phyloP scores from a whole-genome alignment of 2,797 vertebrate genomes.

The Adrianichthys oophorus region DNA sequence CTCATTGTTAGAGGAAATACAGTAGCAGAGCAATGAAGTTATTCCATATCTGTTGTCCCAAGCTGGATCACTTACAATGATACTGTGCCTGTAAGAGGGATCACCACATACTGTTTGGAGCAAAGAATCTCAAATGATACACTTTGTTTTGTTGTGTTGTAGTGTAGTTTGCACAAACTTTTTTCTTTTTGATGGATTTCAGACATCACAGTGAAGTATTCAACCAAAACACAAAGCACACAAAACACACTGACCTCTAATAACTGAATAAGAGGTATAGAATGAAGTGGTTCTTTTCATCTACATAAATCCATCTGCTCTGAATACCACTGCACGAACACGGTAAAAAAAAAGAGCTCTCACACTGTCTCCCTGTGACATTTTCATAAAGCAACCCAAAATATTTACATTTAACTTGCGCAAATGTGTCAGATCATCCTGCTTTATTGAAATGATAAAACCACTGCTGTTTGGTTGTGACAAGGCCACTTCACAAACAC shows the following conservation, averaged over 20 bases:
- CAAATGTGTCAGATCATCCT: background rate
- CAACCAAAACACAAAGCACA: no score
- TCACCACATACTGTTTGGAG: background rate
- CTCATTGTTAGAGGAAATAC: no score
- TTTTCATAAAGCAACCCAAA: background rate
- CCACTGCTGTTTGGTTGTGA: slow-evolving; percentile 26
- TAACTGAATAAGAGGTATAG: no score
- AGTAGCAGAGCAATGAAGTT: no score
- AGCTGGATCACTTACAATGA: background rate
- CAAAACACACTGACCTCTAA: no score
- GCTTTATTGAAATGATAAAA: slow-evolving; percentile 4
- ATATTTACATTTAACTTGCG: background rate
- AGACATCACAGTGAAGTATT: no score
- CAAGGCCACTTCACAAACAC: slow-evolving; percentile 7
- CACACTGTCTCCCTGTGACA: background rate
- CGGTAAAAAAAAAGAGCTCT: background rate
- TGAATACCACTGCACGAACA: background rate
- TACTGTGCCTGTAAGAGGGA: background rate
- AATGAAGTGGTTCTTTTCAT: background rate
- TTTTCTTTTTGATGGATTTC: no score
- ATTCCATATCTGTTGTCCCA: background rate
- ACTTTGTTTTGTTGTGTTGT: background rate
- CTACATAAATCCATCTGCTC: background rate
- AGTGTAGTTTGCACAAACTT: no score
- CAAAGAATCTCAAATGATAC: background rate